Conservation (phyloP, 2,113 vertebrate genomes). For the Nerophis ophidion region DNA sequence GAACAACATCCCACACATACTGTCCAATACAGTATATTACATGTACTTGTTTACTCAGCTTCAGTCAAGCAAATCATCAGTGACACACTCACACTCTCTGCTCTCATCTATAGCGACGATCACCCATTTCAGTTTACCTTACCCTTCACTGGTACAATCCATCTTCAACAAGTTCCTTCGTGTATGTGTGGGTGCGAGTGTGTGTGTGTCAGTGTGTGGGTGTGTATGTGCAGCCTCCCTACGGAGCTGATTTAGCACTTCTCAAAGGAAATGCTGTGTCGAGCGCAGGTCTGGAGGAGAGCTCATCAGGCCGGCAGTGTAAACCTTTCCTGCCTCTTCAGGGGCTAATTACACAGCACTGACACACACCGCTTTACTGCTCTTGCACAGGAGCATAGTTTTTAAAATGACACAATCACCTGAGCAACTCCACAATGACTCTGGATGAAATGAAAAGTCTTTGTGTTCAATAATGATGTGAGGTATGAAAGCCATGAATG, state of each 20-base stretch:
- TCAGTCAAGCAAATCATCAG: slow-evolving; percentile 8
- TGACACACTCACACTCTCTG: slow-evolving; percentile 10
- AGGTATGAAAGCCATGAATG: background rate
- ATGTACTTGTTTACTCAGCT: slow-evolving; percentile 5
- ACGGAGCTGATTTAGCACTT: slow-evolving; percentile 60
- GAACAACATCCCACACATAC: background rate
- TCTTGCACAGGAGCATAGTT: background rate
- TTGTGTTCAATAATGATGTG: background rate
- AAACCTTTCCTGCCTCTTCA: slow-evolving; percentile 27
- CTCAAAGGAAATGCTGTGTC: slow-evolving; percentile 41
- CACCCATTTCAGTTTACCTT: slow-evolving; percentile 56
- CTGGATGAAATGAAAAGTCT: background rate
- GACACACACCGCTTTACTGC: slow-evolving; percentile 18
- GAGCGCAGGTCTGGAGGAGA: slow-evolving; percentile 32
- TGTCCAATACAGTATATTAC: background rate
- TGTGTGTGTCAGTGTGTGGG: background rate
- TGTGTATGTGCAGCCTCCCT: slow-evolving; percentile 26
- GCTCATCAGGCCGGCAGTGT: slow-evolving; percentile 25
- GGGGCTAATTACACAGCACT: slow-evolving; percentile 38
- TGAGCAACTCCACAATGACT: background rate
- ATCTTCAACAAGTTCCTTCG: slow-evolving; percentile 41
- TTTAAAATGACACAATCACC: background rate
- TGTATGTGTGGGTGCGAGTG: slow-evolving; percentile 9
- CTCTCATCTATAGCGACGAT: slow-evolving; percentile 27
- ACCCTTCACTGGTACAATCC: slow-evolving; percentile 42